Conservation (phyloP, 2,888 invertebrate genomes). For the Melieria omissa region DNA sequence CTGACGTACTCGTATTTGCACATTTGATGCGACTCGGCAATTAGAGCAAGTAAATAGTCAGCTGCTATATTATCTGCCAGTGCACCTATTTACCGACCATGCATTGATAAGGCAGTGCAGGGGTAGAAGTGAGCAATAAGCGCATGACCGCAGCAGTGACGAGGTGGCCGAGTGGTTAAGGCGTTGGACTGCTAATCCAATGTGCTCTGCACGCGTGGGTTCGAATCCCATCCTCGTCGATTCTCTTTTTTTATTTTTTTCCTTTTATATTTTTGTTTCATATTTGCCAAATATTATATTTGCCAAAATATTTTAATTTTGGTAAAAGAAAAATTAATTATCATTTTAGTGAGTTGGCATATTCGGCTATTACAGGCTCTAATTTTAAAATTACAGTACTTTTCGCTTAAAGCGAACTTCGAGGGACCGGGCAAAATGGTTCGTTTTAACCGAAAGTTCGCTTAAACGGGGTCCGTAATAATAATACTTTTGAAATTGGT, state of each 20-base stretch:
- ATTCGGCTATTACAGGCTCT: background rate
- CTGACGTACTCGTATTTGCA: background rate
- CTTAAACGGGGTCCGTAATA: too few relatives aligned
- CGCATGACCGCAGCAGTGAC: constrained; percentile 64
- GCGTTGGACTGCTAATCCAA: constrained; percentile 88
- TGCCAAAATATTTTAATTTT: background rate
- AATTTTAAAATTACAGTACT: too few relatives aligned
- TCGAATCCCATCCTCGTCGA: constrained; percentile 84
- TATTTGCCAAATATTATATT: background rate
- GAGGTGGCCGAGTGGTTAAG: constrained; percentile 88
- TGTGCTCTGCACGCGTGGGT: constrained; percentile 88
- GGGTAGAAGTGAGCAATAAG: background rate
- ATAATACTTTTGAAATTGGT: too few relatives aligned
- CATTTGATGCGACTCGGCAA: background rate
- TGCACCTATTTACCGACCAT: background rate
- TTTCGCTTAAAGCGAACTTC: too few relatives aligned
- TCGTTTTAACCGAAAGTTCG: too few relatives aligned
- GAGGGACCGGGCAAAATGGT: too few relatives aligned
- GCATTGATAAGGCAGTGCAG: constrained; percentile 1
- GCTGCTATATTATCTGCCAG: background rate
- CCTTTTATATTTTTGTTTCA: background rate
- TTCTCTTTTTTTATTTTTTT: constrained; percentile 40
- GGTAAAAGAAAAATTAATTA: background rate
- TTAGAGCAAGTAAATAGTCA: background rate
- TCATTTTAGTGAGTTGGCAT: background rate